phyloP scores from a whole-genome alignment of 2,797 vertebrate species.

The Myripristis jacobus region DNA sequence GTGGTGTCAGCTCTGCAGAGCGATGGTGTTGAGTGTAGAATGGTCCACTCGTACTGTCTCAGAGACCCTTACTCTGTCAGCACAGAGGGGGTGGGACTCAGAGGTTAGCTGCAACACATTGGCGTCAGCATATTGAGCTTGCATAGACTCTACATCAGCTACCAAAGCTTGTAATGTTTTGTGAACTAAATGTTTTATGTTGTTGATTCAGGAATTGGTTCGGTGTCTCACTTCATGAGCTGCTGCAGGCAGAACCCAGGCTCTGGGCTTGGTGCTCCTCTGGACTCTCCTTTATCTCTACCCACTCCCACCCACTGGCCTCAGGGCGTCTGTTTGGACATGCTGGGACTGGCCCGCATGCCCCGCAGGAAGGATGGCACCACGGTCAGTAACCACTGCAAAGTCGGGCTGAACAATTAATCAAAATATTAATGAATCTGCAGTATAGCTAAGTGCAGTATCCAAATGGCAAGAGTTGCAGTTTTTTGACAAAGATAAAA shows the following conservation, averaged over 20 bases:
- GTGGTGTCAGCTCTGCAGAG: constrained; percentile 67
- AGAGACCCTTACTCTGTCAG: constrained; percentile 81
- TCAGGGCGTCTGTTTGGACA: constrained; percentile 62
- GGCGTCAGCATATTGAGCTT: background rate
- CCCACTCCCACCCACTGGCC: constrained; percentile 77
- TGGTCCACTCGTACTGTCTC: constrained; percentile 82
- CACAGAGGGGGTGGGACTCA: constrained; percentile 81
- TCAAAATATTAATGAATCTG: too few species aligned
- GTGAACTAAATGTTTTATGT: background rate
- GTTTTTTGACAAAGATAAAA: too few species aligned
- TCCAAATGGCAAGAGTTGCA: too few species aligned
- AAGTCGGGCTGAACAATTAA: too few species aligned
- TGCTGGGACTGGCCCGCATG: constrained; percentile 76
- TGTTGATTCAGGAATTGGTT: constrained; percentile 79
- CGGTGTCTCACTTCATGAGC: constrained; percentile 84
- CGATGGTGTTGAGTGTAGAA: constrained; percentile 66
- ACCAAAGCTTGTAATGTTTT: background rate
- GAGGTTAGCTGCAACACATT: constrained; percentile 67
- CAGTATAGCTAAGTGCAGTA: too few species aligned
- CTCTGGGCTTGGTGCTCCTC: constrained; percentile 59
- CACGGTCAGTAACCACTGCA: constrained; percentile 67
- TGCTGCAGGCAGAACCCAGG: constrained; percentile 80
- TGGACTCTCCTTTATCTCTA: constrained; percentile 74
- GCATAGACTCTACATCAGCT: background rate
- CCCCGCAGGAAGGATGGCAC: constrained; percentile 83